Evolutionary conservation across 2,113 vertebrate species (phyloP).

Genomic region (Anolis sagrei): DNA sequence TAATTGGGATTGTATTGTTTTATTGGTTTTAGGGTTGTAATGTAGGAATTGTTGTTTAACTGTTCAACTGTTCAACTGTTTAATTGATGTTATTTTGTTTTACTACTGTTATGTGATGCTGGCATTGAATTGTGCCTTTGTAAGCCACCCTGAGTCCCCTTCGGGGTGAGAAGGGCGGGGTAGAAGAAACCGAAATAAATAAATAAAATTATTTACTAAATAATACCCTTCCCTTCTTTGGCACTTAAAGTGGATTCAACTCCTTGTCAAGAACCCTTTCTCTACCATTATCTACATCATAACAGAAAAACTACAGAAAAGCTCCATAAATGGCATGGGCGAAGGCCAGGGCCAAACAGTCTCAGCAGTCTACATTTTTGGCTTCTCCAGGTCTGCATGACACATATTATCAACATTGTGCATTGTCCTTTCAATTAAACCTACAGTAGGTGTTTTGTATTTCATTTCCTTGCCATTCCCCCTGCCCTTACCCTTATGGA

Average conservation of each 20-base stretch:
- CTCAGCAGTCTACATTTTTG: conserved; percentile 68
- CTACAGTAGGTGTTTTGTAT: conserved; percentile 79
- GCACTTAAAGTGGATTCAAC: not conserved
- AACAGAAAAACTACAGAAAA: conserved; percentile 15
- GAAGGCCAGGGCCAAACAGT: conserved; percentile 52
- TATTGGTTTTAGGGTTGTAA: too few relatives aligned
- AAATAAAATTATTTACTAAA: not conserved
- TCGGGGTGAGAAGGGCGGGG: too few relatives aligned
- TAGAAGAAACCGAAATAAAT: too few relatives aligned
- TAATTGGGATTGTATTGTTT: too few relatives aligned
- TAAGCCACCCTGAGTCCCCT: too few relatives aligned
- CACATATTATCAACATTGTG: conserved; percentile 69
- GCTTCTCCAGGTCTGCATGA: conserved; percentile 62
- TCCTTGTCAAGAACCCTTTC: conserved; percentile 37
- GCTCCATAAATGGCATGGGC: conserved; percentile 29
- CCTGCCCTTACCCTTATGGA: not conserved
- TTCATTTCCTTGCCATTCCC: conserved; percentile 70
- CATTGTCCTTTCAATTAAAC: conserved; percentile 75
- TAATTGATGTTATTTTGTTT: too few relatives aligned
- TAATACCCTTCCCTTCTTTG: not conserved
- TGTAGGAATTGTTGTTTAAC: too few relatives aligned
- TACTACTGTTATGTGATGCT: too few relatives aligned
- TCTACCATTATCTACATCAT: conserved; percentile 54
- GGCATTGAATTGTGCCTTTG: too few relatives aligned
- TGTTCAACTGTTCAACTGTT: too few relatives aligned